Percentiles rank a stretch among this genome's conserved stretches.
Conservation (phyloP, 2,797 vertebrate genomes). For the Microctenopoma steveboyesi region DNA sequence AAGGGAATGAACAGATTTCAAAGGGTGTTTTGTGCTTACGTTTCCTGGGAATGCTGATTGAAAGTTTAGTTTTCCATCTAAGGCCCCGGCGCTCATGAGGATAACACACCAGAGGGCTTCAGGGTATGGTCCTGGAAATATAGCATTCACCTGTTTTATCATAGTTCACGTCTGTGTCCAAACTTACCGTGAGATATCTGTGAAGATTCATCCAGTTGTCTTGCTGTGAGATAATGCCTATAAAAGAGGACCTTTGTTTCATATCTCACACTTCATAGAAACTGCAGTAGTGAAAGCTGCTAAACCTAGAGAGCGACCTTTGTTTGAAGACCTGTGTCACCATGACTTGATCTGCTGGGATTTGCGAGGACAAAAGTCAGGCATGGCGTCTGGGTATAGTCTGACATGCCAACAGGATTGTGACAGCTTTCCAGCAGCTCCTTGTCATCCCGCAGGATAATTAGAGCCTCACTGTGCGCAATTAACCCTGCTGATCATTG, state of each 20-base stretch:
- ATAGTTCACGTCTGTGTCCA: not conserved
- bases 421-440: conserved; percentile 39
- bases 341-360: conserved; percentile 46
- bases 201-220: too few species aligned
- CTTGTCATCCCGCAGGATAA: conserved; percentile 59
- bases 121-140: conserved; percentile 2
- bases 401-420: conserved; percentile 6
- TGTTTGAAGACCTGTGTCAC: conserved; percentile 31
- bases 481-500: conserved; percentile 74
- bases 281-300: conserved; percentile 7
- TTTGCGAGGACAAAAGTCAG: conserved; percentile 55
- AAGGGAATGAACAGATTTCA: conserved; percentile 35
- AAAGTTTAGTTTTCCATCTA: conserved; percentile 23
- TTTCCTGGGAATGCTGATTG: conserved; percentile 24
- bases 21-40: conserved; percentile 19
- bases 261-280: conserved; percentile 18
- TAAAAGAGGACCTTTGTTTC: conserved; percentile 2
- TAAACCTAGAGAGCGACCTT: conserved; percentile 25
- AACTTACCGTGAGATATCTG: not conserved
- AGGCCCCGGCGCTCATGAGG: not conserved
- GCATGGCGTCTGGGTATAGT: conserved; percentile 28
- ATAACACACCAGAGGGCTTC: conserved; percentile 21
- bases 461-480: conserved; percentile 62
- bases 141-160: conserved; percentile 1
- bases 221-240: conserved; percentile 3